Evolutionary conservation across 2,888 invertebrate species (phyloP).

Genomic region (Thymelicus acteon): DNA sequence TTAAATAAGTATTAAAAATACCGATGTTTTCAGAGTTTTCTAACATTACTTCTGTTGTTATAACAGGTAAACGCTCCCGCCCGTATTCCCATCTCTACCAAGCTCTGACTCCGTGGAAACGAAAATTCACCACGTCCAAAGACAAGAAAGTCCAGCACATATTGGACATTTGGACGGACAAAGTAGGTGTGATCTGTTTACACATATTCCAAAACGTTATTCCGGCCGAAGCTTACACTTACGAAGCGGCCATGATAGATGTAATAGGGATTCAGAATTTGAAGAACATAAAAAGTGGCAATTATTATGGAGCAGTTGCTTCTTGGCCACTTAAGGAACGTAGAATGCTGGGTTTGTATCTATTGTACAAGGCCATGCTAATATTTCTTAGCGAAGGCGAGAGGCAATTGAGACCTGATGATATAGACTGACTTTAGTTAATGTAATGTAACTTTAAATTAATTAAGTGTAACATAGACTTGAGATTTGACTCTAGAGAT

Average conservation of each 20-base stretch:
- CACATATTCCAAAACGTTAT: conserved; percentile 96
- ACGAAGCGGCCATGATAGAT: conserved; percentile 98
- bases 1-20: too few relatives aligned
- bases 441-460: not conserved
- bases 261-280: conserved; percentile 91
- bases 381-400: conserved; percentile 96
- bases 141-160: conserved; percentile 90
- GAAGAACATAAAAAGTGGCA: conserved; percentile 91
- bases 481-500: too few relatives aligned
- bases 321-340: conserved; percentile 90
- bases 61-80: conserved; percentile 88
- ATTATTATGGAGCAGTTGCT: conserved; percentile 91
- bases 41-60: not conserved
- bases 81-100: conserved; percentile 97
- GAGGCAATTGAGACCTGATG: conserved; percentile 91
- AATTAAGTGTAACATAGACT: not conserved
- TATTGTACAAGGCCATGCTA: conserved; percentile 92
- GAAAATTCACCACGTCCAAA: conserved; percentile 70
- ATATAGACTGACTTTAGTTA: conserved; percentile 78
- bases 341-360: conserved; percentile 89
- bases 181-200: conserved; percentile 94
- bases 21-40: not conserved
- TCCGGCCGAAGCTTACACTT: conserved; percentile 95
- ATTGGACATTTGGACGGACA: conserved; percentile 93
- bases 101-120: conserved; percentile 88